phyloP scores from a whole-genome alignment of 2,888 invertebrate genomes.

The Eulithis testata region DNA sequence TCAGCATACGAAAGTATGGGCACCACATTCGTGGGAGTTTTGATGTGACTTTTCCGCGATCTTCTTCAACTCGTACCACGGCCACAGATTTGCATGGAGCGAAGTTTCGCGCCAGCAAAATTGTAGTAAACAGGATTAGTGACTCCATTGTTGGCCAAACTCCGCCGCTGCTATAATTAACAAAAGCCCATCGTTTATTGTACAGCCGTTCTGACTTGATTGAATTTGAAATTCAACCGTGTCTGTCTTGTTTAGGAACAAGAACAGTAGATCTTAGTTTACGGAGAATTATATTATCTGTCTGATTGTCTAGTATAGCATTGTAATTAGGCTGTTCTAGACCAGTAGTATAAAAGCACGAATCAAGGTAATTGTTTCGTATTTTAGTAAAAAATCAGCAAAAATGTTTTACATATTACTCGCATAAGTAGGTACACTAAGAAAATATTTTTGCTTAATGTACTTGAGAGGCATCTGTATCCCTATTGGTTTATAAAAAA shows the following conservation, averaged over 20 bases:
- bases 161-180: slow-evolving; percentile 58
- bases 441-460: no score
- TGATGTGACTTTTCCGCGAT: slow-evolving; percentile 11
- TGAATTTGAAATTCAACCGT: slow-evolving; percentile 48
- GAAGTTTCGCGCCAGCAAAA: slow-evolving; percentile 56
- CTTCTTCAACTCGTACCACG: slow-evolving; percentile 31
- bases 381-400: no score
- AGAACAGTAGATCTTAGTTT: slow-evolving; percentile 8
- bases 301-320: background rate
- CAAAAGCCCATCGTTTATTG: slow-evolving; percentile 55
- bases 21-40: no score
- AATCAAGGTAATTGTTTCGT: no score
- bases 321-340: no score
- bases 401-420: no score
- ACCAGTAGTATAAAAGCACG: no score
- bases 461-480: no score
- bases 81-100: slow-evolving; percentile 54
- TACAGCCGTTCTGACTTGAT: slow-evolving; percentile 39
- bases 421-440: no score
- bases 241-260: slow-evolving; percentile 17
- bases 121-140: slow-evolving; percentile 65
- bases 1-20: no score
- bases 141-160: slow-evolving; percentile 56
- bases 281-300: background rate
- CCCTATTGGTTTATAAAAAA: slow-evolving; percentile 1